Evolutionary conservation across 2,113 vertebrate species (phyloP).

Genomic region (Paedocypris sp.): DNA sequence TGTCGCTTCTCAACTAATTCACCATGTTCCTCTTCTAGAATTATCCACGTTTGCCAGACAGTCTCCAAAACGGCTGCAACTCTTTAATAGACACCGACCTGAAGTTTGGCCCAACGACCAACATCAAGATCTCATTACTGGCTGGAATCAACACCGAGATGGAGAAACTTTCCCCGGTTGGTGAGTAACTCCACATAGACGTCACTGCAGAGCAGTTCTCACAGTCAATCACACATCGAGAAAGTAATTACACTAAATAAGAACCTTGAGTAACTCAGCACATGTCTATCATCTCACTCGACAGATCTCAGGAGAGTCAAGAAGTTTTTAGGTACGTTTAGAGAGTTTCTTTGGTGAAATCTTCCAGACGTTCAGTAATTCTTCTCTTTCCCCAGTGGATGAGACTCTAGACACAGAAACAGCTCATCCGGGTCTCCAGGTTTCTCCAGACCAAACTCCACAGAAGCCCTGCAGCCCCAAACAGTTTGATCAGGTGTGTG

Average conservation of each 20-base stretch:
- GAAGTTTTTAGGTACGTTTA: constrained; percentile 42
- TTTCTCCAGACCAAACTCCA: constrained; percentile 5
- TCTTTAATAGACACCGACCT: constrained; percentile 40
- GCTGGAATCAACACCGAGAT: constrained; percentile 29
- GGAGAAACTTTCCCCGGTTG: constrained; percentile 37
- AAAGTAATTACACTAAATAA: too few species aligned
- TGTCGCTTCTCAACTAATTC: too few species aligned
- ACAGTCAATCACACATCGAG: too few species aligned
- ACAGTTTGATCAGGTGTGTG: constrained; percentile 44
- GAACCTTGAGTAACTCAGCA: too few species aligned
- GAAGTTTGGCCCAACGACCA: constrained; percentile 45
- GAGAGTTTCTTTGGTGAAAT: background rate
- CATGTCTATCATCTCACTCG: too few species aligned
- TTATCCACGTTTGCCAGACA: constrained; percentile 8
- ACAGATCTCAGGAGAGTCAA: constrained; percentile 45
- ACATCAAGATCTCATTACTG: background rate
- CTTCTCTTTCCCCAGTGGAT: constrained; percentile 34
- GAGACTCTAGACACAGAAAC: constrained; percentile 45
- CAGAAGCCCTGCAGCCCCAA: background rate
- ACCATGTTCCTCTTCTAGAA: constrained; percentile 19
- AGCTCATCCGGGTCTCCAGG: background rate
- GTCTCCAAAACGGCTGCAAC: constrained; percentile 2
- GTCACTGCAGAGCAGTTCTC: too few species aligned
- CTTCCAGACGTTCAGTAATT: background rate
- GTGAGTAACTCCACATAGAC: constrained; percentile 34